Percentiles rank a stretch among this genome's conserved stretches.
Conservation (phyloP, 2,113 vertebrate genomes). For the Tetraodon nigroviridis region DNA sequence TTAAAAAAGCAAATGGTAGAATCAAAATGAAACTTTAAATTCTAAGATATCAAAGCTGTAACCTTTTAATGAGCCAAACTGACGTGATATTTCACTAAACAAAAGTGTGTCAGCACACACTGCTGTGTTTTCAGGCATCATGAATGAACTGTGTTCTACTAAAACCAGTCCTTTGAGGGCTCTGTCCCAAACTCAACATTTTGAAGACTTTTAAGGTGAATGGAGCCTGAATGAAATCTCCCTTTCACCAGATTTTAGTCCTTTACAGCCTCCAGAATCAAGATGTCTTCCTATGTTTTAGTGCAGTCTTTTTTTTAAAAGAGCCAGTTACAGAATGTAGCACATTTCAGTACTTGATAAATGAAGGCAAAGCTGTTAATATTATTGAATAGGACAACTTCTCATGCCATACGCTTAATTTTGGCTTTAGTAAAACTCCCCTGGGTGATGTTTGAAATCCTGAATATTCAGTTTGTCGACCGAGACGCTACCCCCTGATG, state of each 20-base stretch:
- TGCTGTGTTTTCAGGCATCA: no score
- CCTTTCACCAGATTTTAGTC: no score
- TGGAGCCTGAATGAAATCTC: no score
- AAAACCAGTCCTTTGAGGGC: constrained; percentile 18
- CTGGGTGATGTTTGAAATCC: no score
- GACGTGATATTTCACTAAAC: background rate
- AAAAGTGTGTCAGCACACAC: no score
- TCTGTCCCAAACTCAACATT: background rate
- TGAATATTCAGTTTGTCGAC: no score
- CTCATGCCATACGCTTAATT: constrained; percentile 27
- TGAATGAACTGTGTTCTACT: background rate
- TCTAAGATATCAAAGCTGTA: constrained; percentile 39
- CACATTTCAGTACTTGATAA: background rate
- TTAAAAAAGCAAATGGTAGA: constrained; percentile 22
- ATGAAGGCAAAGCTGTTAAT: background rate
- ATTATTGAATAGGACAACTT: constrained; percentile 22
- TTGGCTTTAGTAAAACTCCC: constrained; percentile 8
- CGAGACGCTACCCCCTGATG: no score
- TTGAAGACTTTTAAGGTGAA: no score
- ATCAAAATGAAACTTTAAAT: constrained; percentile 5
- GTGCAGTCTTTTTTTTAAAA: no score
- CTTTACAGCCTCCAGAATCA: background rate
- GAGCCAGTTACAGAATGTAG: background rate
- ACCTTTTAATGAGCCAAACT: constrained; percentile 11
- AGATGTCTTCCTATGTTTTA: background rate